These are phyloP conservation scores for Nomada ruficornis DNA, from an alignment of 2,888 invertebrate genomes.

Conservation along the genomic window DNA sequence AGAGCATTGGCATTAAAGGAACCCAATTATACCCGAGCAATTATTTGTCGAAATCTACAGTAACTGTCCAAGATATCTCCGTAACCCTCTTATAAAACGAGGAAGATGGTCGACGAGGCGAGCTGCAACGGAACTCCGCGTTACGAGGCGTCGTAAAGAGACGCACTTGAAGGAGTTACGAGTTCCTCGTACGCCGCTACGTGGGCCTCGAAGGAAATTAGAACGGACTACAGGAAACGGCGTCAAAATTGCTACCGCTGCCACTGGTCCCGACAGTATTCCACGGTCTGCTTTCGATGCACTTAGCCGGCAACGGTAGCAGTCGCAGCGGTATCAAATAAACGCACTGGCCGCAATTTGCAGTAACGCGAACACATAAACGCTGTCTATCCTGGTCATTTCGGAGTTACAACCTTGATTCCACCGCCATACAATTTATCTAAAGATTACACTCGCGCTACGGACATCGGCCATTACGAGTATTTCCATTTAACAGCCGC, in stretches of 20 bases:
- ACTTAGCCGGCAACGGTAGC: not conserved
- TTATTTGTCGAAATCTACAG: conserved; percentile 4
- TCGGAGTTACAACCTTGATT: conserved; percentile 19
- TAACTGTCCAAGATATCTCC: not conserved
- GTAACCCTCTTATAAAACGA: not conserved
- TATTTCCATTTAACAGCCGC: not conserved
- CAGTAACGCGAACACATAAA: conserved; percentile 29
- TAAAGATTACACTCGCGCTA: not conserved
- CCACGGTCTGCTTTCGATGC: conserved; percentile 6
- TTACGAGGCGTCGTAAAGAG: conserved; percentile 64
- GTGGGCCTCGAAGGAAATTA: conserved; percentile 60
- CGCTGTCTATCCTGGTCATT: conserved; percentile 16
- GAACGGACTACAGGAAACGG: conserved; percentile 42
- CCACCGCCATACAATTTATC: conserved; percentile 14
- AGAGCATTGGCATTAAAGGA: not conserved
- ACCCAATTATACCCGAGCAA: not conserved
- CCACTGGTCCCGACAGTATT: conserved; percentile 2
- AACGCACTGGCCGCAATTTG: conserved; percentile 35
- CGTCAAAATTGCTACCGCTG: conserved; percentile 57
- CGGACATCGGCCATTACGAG: not conserved
- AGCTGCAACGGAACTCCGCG: conserved; percentile 31
- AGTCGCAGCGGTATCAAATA: not conserved
- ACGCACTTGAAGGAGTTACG: conserved; percentile 52
- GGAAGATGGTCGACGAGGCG: not conserved
- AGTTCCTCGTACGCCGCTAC: conserved; percentile 29